A percentile compares a stretch with the other conserved stretches of the same genome.
phyloP scores from a whole-genome alignment of 2,888 invertebrate genomes.

The Torymus auratus region DNA sequence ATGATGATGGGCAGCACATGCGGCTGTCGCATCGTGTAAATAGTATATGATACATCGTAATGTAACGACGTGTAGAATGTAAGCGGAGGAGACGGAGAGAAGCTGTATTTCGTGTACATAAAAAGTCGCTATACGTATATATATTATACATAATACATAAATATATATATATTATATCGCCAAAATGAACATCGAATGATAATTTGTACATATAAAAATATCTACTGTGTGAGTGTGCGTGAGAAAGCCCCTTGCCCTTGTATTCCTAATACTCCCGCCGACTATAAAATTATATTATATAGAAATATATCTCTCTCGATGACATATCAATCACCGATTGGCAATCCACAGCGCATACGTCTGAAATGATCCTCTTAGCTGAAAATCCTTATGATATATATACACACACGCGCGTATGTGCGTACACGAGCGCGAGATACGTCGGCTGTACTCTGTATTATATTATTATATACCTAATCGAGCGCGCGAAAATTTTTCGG shows the following conservation, averaged over 20 bases:
- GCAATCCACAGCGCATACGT: too few relatives aligned
- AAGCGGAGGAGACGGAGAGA: slow-evolving; percentile 24
- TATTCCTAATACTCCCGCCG: not conserved
- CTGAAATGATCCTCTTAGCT: too few relatives aligned
- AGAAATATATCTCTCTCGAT: slow-evolving; percentile 34
- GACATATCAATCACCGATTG: slow-evolving; percentile 44
- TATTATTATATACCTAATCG: too few relatives aligned
- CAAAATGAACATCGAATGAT: slow-evolving; percentile 42
- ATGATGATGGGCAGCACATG: not conserved
- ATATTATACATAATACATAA: too few relatives aligned
- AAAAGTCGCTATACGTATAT: not conserved
- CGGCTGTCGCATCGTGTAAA: slow-evolving; percentile 47
- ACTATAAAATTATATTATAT: not conserved
- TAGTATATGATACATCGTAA: slow-evolving; percentile 48
- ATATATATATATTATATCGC: not conserved
- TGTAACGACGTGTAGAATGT: slow-evolving; percentile 38
- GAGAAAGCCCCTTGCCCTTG: too few relatives aligned
- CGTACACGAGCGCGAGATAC: too few relatives aligned
- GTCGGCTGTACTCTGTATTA: not conserved
- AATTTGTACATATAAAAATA: slow-evolving; percentile 49
- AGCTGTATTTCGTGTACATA: slow-evolving; percentile 52
- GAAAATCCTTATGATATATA: too few relatives aligned
- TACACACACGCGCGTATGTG: too few relatives aligned
- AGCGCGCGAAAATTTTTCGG: not conserved
- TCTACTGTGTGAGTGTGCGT: too few relatives aligned